Conservation (phyloP, 2,113 vertebrate species). For the Aphelocoma coerulescens region DNA sequence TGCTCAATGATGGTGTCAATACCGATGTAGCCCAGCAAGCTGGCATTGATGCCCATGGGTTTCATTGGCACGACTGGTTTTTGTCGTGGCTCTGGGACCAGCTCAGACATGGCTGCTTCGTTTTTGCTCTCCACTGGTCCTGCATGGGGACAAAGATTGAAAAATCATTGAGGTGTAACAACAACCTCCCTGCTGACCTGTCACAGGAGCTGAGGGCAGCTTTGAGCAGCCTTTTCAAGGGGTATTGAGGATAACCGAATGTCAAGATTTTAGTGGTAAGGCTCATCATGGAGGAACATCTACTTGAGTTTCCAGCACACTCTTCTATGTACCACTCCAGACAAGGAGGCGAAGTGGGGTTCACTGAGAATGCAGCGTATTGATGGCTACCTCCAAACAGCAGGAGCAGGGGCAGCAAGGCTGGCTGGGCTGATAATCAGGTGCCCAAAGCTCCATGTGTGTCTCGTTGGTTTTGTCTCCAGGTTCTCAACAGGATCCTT, state of each 20-base stretch:
- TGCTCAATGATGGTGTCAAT: constrained; percentile 98
- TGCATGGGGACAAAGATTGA: constrained; percentile 36
- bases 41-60: constrained; percentile 82
- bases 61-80: constrained; percentile 92
- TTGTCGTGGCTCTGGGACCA: constrained; percentile 89
- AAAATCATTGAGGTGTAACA: not conserved
- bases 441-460: not conserved
- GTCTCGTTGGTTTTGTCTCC: not conserved
- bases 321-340: not conserved
- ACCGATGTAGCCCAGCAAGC: constrained; percentile 90
- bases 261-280: not conserved
- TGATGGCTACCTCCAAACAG: not conserved
- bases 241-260: not conserved
- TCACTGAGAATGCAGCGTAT: fast-evolving
- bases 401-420: not conserved
- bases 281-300: not conserved
- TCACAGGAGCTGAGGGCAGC: not conserved
- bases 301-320: not conserved
- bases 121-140: constrained; percentile 75
- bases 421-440: not conserved
- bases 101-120: constrained; percentile 87
- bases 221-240: not conserved
- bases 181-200: not conserved
- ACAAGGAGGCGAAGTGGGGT: not conserved
- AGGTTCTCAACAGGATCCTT: not conserved